A percentile compares a stretch with the other conserved stretches of the same genome.
Evolutionary conservation across 2,888 invertebrate species (phyloP).

Genomic region (Gonocerus acuteangulatus): DNA sequence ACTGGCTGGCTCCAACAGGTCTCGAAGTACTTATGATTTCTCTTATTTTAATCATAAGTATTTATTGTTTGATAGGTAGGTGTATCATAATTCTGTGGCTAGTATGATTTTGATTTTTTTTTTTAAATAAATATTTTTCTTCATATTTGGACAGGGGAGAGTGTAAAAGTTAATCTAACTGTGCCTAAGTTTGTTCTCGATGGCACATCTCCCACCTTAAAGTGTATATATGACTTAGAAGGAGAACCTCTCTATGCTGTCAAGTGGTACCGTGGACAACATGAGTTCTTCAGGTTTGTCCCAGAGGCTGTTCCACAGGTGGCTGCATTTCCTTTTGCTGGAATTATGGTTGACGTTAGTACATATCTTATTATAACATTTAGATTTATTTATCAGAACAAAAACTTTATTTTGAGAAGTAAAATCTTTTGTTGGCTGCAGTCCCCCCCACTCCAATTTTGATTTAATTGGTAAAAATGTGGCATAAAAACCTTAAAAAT

Average conservation of each 20-base stretch:
- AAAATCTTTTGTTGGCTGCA: neutral
- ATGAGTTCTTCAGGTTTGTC: constrained; percentile 36
- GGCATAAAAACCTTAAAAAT: no score
- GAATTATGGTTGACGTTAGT: constrained; percentile 36
- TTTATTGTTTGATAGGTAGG: no score
- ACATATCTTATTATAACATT: neutral
- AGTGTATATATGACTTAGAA: constrained; percentile 34
- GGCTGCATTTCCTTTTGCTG: constrained; percentile 33
- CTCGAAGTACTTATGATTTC: no score
- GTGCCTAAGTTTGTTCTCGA: constrained; percentile 33
- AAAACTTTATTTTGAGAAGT: neutral
- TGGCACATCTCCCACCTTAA: constrained; percentile 30
- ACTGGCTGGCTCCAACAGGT: no score
- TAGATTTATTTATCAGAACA: no score
- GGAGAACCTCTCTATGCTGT: constrained; percentile 34
- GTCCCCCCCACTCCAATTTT: no score
- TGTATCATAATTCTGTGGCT: no score
- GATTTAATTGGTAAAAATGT: no score
- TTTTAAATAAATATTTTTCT: no score
- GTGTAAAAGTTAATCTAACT: constrained; percentile 29
- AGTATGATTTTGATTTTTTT: no score
- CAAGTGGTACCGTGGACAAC: constrained; percentile 36
- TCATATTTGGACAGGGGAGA: no score
- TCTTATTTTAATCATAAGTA: no score
- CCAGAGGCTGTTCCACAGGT: constrained; percentile 32